Base-by-base conservation (phyloP, 2,797 vertebrate genomes). In the Platyrinchus mystaceus region DNA sequence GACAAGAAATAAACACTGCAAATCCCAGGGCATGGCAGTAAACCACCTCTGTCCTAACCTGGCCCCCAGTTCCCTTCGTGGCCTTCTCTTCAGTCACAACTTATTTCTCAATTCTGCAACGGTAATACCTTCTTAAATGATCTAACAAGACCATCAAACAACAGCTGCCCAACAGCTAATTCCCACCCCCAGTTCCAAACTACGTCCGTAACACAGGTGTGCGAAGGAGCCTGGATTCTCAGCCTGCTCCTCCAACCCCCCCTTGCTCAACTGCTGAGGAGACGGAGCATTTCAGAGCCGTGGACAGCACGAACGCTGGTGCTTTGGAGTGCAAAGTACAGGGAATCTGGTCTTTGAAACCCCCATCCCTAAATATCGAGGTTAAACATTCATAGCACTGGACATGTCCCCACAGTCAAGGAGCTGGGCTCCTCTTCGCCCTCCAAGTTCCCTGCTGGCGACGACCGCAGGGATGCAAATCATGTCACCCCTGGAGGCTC, bases 151-250 rank as follows among this genome's bases (percentile, higher is more conserved):
- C 32, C 62, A 47, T 10, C 53, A 7, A 26, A 26, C 11, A 2
- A 9, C 82, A 13, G 52, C 50, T 67, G 79, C 66, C 63, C 47
- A 5, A 4, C 14, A 46, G 68, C 47, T 30, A 16, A 37, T 28
- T 89, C 59, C 26, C 43, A n/a, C 0, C 32, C 39, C 27, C 30
- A 1, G 7, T 21, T 75, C 53, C 62, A 14, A 32, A 9, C 2
- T 1, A 4, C 0, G 2, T 8, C 19, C 3, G 41, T 30, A 63
- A 24, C 5, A 0, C 26, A 6, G 64, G 24, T 32, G 44, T 34
- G 69, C 37, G 24, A 19, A 2, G 47, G 60, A 27, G 23, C 59
- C 43, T 3, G 59, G 44, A 24, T 14, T 12, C 43, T 68, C 63
- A 32, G 2, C 19, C 34, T 3, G 36, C 60, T 26, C 28, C 56